Base-by-base conservation (phyloP, 2,888 invertebrate species). In the Plutella xylostella region DNA sequence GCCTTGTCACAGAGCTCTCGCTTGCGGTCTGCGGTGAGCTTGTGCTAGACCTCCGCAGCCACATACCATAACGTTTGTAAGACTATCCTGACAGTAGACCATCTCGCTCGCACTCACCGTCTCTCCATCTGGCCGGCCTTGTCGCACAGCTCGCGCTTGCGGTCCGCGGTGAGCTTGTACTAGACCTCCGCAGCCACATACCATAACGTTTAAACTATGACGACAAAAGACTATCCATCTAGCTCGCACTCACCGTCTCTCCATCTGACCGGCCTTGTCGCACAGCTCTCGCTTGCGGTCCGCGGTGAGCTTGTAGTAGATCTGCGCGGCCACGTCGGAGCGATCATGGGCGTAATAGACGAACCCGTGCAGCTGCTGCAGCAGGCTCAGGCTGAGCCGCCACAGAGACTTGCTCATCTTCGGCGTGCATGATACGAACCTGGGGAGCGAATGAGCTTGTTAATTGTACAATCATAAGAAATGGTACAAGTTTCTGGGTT, bases 351-450 rank as follows among this genome's bases (percentile, higher is more conserved):
- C 65, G 0, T 76, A 65, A 57, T 82, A 82, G 55, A 83, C 52
- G 63, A 82, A 79, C 2, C 70, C 75, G 51, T 82, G 83, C 5
- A 84, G 59, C 54, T 85, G 84, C 22, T 77, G 68, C 31, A 83
- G 50, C 38, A 82, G 42, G 47, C 61, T 66, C 53, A 68, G 57
- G 49, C 80, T 80, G 34, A 84, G 58, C 51, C 67, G 65, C 83
- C 86, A 77, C 18, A 90, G 54, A 38, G 89, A 87, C 57, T 85
- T 88, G 57, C 89, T 88, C 72, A 92, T 82, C 62, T 88, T 87
- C 1, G 93, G 93, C 3, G 90, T 88, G 65, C 89, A 88, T 51
- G 88, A 75, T 61, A 91, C 83, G 53, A 92, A 87, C 67, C 92
- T 93, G 74, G 20, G 11, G 38, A 17, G 30, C 4, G 20, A 19